Evolutionary conservation across 2,888 invertebrate genomes (phyloP).

Genomic region (Synanthedon vespiformis): DNA sequence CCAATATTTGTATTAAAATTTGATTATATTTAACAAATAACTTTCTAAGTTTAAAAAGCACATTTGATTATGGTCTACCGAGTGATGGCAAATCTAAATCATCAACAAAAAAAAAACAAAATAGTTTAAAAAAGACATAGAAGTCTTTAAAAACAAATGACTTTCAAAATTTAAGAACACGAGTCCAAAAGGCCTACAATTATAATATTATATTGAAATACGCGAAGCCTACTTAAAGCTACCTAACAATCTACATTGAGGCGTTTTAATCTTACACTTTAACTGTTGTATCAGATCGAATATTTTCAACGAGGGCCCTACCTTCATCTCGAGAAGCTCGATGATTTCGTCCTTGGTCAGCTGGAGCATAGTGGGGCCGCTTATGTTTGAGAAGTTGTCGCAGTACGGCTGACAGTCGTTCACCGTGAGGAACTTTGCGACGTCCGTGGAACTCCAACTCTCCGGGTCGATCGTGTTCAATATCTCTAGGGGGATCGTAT

Average conservation of each 20-base stretch:
- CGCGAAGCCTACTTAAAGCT: slow-evolving; percentile 28
- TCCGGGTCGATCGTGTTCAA: slow-evolving; percentile 64
- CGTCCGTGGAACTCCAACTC: slow-evolving; percentile 84
- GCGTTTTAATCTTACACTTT: slow-evolving; percentile 85
- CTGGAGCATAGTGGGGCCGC: slow-evolving; percentile 83
- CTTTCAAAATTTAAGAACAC: too few relatives aligned
- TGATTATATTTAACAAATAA: too few relatives aligned
- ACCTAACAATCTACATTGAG: slow-evolving; percentile 67
- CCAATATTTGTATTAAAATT: too few relatives aligned
- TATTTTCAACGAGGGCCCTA: slow-evolving; percentile 94
- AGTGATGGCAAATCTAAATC: too few relatives aligned
- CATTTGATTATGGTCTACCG: too few relatives aligned
- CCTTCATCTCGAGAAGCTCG: slow-evolving; percentile 90
- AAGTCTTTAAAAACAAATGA: too few relatives aligned
- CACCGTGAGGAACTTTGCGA: slow-evolving; percentile 88
- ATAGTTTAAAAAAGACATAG: too few relatives aligned
- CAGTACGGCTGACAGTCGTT: slow-evolving; percentile 86
- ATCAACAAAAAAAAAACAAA: too few relatives aligned
- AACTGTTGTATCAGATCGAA: slow-evolving; percentile 92
- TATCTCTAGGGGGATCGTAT: slow-evolving; percentile 56
- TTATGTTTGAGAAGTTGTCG: slow-evolving; percentile 77
- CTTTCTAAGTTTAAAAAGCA: too few relatives aligned
- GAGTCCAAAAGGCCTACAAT: too few relatives aligned
- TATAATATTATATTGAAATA: too few relatives aligned
- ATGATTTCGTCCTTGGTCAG: slow-evolving; percentile 92